A percentile compares a stretch with the other conserved stretches of the same genome.
These are phyloP conservation scores for Platyscapa corneri DNA, from an alignment of 1,140 invertebrate genomes.

Conservation along the genomic window DNA sequence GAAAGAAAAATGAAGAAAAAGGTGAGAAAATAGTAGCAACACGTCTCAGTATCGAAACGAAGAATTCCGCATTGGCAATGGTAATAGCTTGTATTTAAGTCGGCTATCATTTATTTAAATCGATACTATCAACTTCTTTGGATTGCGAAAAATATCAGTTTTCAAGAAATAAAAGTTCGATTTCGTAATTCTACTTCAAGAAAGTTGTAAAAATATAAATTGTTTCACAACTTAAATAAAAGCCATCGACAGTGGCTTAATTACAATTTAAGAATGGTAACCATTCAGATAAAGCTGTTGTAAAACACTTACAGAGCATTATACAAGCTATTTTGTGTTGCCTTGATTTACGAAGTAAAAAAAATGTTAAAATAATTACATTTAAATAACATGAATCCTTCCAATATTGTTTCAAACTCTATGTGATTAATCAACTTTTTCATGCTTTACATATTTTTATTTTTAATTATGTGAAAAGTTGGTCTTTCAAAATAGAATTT, in stretches of 20 bases:
- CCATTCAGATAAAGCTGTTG: neutral
- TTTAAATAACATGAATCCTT: neutral
- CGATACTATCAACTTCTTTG: slow-evolving; percentile 54
- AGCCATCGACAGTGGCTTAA: slow-evolving; percentile 40
- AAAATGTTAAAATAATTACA: neutral
- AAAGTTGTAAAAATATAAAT: slow-evolving; percentile 46
- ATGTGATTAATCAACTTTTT: no score
- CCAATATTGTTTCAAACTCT: no score
- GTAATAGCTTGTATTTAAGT: slow-evolving; percentile 68
- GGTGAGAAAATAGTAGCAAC: slow-evolving; percentile 54
- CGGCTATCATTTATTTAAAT: slow-evolving; percentile 70
- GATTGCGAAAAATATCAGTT: slow-evolving; percentile 46
- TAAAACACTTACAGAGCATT: neutral
- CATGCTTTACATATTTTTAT: no score
- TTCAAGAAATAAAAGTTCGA: slow-evolving; percentile 28
- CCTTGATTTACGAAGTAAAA: neutral
- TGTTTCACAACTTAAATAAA: slow-evolving; percentile 41
- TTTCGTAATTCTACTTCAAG: slow-evolving; percentile 1
- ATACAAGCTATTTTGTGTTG: neutral
- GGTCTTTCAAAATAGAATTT: no score
- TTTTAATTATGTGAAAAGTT: no score
- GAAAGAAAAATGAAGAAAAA: neutral
- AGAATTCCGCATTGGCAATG: slow-evolving; percentile 56
- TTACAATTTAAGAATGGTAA: slow-evolving; percentile 27
- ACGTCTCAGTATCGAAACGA: slow-evolving; percentile 49